Conservation (phyloP, 1,140 invertebrate species). For the Ceratina calcarata region DNA sequence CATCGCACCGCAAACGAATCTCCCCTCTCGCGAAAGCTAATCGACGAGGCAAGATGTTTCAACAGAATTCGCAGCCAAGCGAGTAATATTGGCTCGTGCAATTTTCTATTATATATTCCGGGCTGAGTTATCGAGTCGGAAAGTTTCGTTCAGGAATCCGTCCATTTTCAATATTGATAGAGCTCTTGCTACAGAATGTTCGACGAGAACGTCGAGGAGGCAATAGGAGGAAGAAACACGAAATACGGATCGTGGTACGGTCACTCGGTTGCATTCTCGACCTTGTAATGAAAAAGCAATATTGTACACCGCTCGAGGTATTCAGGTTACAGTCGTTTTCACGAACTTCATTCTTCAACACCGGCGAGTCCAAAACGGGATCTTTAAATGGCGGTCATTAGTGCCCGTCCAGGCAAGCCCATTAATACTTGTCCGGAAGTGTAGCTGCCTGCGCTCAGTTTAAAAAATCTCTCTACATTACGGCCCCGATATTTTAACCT, state of each 20-base stretch:
- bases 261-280: background rate
- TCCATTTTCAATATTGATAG: background rate
- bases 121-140: background rate
- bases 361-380: background rate
- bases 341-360: background rate
- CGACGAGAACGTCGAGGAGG: background rate
- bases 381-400: conserved; percentile 1
- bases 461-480: too few species aligned
- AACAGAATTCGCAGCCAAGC: background rate
- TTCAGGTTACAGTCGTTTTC: background rate
- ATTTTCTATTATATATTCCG: conserved; percentile 26
- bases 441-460: background rate
- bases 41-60: conserved; percentile 9
- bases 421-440: background rate
- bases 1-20: background rate
- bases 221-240: background rate
- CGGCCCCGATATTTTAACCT: too few species aligned
- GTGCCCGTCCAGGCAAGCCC: background rate
- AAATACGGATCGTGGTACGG: background rate
- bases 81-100: background rate
- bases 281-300: background rate
- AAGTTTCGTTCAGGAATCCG: background rate
- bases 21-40: background rate
- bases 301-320: background rate
- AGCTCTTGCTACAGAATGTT: background rate